These are phyloP conservation scores for Drosophila asahinai DNA, from an alignment of 1,140 invertebrate species.

Conservation along the genomic window DNA sequence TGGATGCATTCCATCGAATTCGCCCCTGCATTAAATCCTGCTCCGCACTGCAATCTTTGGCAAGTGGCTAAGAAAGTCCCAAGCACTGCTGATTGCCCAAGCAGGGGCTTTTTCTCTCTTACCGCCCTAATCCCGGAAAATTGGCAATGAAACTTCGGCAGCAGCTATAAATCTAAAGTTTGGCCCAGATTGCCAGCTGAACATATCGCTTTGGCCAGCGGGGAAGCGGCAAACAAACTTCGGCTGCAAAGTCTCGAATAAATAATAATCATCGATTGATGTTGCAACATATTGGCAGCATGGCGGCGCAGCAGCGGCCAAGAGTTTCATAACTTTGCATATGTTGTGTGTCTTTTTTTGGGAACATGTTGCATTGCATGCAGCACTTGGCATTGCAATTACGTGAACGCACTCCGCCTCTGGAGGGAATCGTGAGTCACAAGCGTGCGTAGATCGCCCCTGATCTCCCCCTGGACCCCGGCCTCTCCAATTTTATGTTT, in stretches of 20 bases:
- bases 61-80: slow-evolving; percentile 58
- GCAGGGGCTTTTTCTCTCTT: neutral
- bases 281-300: slow-evolving; percentile 59
- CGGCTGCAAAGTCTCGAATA: slow-evolving; percentile 28
- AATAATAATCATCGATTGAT: slow-evolving; percentile 57
- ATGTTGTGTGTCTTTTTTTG: slow-evolving; percentile 37
- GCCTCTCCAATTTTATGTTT: slow-evolving; percentile 30
- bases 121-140: slow-evolving; percentile 26
- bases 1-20: neutral
- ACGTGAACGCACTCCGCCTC: slow-evolving; percentile 37
- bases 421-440: slow-evolving; percentile 31
- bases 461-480: neutral
- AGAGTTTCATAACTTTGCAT: slow-evolving; percentile 60
- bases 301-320: slow-evolving; percentile 28
- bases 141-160: slow-evolving; percentile 75
- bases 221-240: slow-evolving; percentile 6
- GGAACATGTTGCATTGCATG: slow-evolving; percentile 55
- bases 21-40: neutral
- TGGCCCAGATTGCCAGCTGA: slow-evolving; percentile 64
- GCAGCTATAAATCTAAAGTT: slow-evolving; percentile 72
- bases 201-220: neutral
- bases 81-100: slow-evolving; percentile 61
- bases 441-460: slow-evolving; percentile 3
- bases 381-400: slow-evolving; percentile 54
- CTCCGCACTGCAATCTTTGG: slow-evolving; percentile 39